Percentiles rank a stretch among this genome's conserved stretches.
Evolutionary conservation across 1,140 invertebrate species (phyloP).

Genomic region (Drosophila tropicalis): DNA sequence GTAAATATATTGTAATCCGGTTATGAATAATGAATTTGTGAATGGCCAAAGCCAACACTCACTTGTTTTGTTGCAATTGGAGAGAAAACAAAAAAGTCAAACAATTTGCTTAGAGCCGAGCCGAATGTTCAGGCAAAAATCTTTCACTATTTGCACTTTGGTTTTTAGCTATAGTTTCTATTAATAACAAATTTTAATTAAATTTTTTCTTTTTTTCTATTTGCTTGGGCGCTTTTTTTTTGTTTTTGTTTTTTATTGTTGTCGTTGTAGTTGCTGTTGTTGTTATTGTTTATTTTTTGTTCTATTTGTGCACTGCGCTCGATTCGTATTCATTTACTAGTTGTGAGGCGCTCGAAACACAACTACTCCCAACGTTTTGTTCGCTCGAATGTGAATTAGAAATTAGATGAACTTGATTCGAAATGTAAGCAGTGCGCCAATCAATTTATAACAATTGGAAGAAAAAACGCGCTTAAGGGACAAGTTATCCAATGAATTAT

Average conservation of each 20-base stretch:
- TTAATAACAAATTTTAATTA: constrained; percentile 22
- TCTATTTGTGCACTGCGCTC: constrained; percentile 9
- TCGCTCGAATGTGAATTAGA: constrained; percentile 4
- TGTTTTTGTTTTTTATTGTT: neutral
- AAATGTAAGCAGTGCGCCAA: constrained; percentile 10
- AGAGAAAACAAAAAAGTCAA: neutral
- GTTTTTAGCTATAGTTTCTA: constrained; percentile 15
- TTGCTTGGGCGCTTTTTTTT: constrained; percentile 2
- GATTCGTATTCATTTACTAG: constrained; percentile 7
- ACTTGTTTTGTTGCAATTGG: constrained; percentile 9
- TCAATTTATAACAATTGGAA: constrained; percentile 10
- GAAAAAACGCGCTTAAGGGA: constrained; percentile 4
- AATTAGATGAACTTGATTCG: constrained; percentile 13
- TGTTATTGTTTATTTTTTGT: neutral
- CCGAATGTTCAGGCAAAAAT: neutral
- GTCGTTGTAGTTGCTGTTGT: neutral
- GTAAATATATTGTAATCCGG: constrained; percentile 2
- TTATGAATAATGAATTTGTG: constrained; percentile 10
- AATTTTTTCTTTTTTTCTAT: constrained; percentile 15
- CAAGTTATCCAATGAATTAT: constrained; percentile 1
- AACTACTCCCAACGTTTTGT: neutral
- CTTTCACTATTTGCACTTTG: constrained; percentile 5
- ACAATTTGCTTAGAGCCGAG: constrained; percentile 7
- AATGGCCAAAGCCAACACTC: constrained; percentile 1
- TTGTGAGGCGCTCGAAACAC: neutral